A percentile compares a stretch with the other conserved stretches of the same genome.
Evolutionary conservation across 2,888 invertebrate species (phyloP).

Genomic region (Philhelius pedissequus): DNA sequence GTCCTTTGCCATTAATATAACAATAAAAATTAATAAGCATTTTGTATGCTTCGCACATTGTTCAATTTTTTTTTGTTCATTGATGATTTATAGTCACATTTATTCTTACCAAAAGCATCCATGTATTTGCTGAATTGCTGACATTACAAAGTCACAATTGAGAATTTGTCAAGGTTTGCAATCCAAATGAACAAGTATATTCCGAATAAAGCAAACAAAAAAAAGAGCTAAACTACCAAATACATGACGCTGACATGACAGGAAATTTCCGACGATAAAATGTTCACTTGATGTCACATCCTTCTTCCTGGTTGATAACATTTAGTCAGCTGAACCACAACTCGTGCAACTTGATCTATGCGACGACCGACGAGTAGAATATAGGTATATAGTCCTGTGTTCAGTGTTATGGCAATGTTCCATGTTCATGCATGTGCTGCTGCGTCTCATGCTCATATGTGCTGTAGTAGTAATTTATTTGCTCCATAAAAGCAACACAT

Average conservation of each 20-base stretch:
- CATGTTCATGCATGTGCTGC: neutral
- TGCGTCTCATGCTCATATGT: conserved; percentile 27
- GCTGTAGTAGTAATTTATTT: conserved; percentile 42
- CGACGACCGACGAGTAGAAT: too few relatives aligned
- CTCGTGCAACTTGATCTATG: conserved; percentile 12
- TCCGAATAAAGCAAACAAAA: neutral
- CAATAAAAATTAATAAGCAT: conserved; percentile 1
- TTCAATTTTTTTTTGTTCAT: neutral
- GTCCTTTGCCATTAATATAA: too few relatives aligned
- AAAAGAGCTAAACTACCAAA: neutral
- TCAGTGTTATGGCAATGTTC: neutral
- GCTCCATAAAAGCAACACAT: neutral
- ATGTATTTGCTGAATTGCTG: neutral
- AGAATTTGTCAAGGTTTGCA: conserved; percentile 22
- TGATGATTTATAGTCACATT: neutral
- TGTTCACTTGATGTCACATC: conserved; percentile 23
- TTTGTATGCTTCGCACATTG: neutral
- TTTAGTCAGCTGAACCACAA: conserved; percentile 13
- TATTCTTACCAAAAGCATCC: neutral
- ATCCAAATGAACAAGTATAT: conserved; percentile 11
- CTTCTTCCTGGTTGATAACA: conserved; percentile 2
- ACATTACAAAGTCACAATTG: conserved; percentile 1
- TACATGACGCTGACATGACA: conserved; percentile 40
- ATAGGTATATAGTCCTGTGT: too few relatives aligned
- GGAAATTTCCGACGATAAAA: conserved; percentile 42